phyloP scores from a whole-genome alignment of 2,888 invertebrate genomes.

The Netelia inedita region DNA sequence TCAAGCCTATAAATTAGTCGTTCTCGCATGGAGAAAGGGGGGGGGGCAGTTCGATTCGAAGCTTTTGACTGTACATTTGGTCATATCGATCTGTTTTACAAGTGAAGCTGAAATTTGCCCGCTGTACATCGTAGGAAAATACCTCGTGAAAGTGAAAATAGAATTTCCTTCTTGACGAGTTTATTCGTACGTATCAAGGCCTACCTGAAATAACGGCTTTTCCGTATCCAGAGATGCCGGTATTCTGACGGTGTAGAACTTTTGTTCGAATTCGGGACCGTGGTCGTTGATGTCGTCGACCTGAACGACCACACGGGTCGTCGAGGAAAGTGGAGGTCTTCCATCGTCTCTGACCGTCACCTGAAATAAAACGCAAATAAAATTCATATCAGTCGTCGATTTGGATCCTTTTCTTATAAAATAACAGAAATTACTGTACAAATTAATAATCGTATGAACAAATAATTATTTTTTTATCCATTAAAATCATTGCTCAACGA shows the following conservation, averaged over 20 bases:
- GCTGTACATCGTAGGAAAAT: slow-evolving; percentile 23
- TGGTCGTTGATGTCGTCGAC: slow-evolving; percentile 96
- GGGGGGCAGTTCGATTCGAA: slow-evolving; percentile 11
- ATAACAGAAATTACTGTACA: too few species aligned
- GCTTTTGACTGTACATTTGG: slow-evolving; percentile 37
- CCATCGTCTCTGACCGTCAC: slow-evolving; percentile 93
- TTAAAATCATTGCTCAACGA: background rate
- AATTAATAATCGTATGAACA: too few species aligned
- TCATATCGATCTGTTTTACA: slow-evolving; percentile 32
- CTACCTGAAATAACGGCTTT: slow-evolving; percentile 88
- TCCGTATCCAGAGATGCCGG: slow-evolving; percentile 87
- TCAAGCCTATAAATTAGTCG: slow-evolving; percentile 43
- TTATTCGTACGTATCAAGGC: slow-evolving; percentile 23
- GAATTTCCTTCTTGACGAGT: background rate
- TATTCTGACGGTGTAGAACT: slow-evolving; percentile 93
- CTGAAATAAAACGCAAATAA: slow-evolving; percentile 81
- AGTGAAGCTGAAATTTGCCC: slow-evolving; percentile 43
- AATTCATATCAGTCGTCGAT: background rate
- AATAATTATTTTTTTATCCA: background rate
- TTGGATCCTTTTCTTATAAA: too few species aligned
- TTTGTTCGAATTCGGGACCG: slow-evolving; percentile 93
- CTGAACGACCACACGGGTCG: slow-evolving; percentile 92
- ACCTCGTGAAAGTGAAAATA: slow-evolving; percentile 3
- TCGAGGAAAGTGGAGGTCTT: slow-evolving; percentile 90
- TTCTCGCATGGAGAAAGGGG: slow-evolving; percentile 29